Base-by-base conservation (phyloP, 2,888 invertebrate genomes). In the Athalia circularis region DNA sequence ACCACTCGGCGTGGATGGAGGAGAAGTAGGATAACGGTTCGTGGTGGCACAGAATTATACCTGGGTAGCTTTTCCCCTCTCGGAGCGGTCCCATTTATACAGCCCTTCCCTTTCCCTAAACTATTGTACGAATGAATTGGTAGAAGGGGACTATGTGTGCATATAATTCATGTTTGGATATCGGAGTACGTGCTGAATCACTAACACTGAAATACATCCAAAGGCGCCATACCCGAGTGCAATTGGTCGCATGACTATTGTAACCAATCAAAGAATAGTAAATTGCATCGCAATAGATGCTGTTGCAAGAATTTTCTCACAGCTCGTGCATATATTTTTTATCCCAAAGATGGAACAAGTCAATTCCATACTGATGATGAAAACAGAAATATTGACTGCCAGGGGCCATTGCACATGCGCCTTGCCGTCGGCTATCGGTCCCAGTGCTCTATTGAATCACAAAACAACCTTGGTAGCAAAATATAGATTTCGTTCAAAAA, bases 41-140 rank as follows among this genome's bases (percentile, higher is more conserved):
- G 64, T 59, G 61, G 50, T 61, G 75, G 62, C 75, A 75, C 48
- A 52, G 62, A 61, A 64, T 64, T 75, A 50, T 29, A 29, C 29
- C 29, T 75, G 75, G 62, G 75, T 75, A 75, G 75, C 75, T 75
- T 75, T 75, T 75, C 75, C 75, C 75, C 75, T 62, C 62, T 50
- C 29, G 50, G 62, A 47, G 75, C 62, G 52, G 15, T 62, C 62
- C 8, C 62, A 75, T 62, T 54, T 15, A 74, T 61, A 62, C 61
- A 74, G 9, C 75, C 62, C 50, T 11, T 11, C n/a, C 52, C 29
- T 29, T 29, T 29, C 29, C 29, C 2, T 29, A 29, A 29, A 29
- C 29, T 29, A 29, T n/a, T 64, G 64, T 11, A n/a, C n/a, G 45
- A 43, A 29, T 57, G 45, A 57, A 54, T 43, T 15, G 70, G 70